phyloP scores from a whole-genome alignment of 2,113 vertebrate genomes.

The Poeciliopsis turrubarensis region DNA sequence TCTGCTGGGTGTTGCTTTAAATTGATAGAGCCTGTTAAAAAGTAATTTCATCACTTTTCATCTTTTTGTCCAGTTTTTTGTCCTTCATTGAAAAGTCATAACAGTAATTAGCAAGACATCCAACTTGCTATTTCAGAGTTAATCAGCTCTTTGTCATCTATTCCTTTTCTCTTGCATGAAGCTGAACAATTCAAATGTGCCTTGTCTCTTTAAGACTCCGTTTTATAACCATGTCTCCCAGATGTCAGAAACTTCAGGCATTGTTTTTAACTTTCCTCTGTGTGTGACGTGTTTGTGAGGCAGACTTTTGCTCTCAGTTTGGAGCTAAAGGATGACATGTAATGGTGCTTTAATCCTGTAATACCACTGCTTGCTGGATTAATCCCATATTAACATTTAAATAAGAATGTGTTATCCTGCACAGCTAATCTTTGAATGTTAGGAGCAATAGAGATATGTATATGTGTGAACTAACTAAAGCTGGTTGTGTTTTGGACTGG shows the following conservation, averaged over 20 bases:
- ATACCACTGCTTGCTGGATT: constrained; percentile 49
- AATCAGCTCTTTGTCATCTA: constrained; percentile 16
- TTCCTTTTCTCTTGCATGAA: background rate
- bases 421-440: constrained; percentile 47
- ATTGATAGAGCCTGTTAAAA: background rate
- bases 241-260: constrained; percentile 25
- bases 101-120: constrained; percentile 2
- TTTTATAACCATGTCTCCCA: constrained; percentile 4
- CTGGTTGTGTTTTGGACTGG: constrained; percentile 31
- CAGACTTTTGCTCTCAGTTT: constrained; percentile 56
- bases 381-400: constrained; percentile 69
- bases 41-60: constrained; percentile 20
- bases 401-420: constrained; percentile 46
- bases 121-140: background rate
- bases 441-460: too few species aligned
- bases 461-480: constrained; percentile 25
- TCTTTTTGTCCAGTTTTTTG: constrained; percentile 33
- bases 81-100: constrained; percentile 3
- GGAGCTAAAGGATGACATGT: constrained; percentile 57
- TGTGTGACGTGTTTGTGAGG: constrained; percentile 43
- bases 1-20: too few species aligned
- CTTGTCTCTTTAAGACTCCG: constrained; percentile 18
- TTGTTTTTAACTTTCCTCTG: constrained; percentile 34
- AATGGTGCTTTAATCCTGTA: constrained; percentile 62
- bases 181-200: constrained; percentile 5